Base-by-base conservation (phyloP, 2,888 invertebrate species). In the Crepidodera aurea region DNA sequence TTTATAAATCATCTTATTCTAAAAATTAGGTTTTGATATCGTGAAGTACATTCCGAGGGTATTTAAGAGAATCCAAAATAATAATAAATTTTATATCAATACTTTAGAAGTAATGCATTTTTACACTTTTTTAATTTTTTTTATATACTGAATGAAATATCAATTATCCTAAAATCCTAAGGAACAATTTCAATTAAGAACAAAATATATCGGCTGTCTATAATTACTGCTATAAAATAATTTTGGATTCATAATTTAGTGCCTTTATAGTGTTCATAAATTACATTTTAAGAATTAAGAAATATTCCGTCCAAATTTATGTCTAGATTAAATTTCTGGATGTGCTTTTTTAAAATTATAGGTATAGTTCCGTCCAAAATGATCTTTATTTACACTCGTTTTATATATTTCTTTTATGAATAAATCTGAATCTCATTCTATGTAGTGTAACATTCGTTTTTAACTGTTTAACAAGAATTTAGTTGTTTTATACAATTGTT, bases 211-310 rank as follows among this genome's bases (percentile, higher is more conserved):
- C n/a, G n/a, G n/a, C n/a, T n/a, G n/a, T n/a, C n/a, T n/a, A n/a
- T n/a, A n/a, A n/a, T n/a, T n/a, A n/a, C n/a, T n/a, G 13, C 39
- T 16, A 39, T 18, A 15, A 48, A 27, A 7, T 15, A 40, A 19
- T 48, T 25, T 12, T 27, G 12, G 15, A 10, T 8, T 6, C 10
- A 48, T 13, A 25, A 12, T 27, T 5, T 27, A 48, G 51, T 37
- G 51, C 51, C 51, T 51, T 51, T 51, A 32, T 32, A 13, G 51
- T 51, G 22, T 44, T 44, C 44, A 44, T n/a, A 44, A 39, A 15
- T 6, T 39, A 39, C 7, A 12, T 12, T 25, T 8, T 22, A 19
- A 25, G 8, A 46, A 13, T 13, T 25, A 7, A 12, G n/a, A 10
- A 25, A 12, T 15, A 40, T 32, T 48, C 48, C 48, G 48, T 48